phyloP scores from a whole-genome alignment of 2,113 vertebrate species.

The Bungarus multicinctus region DNA sequence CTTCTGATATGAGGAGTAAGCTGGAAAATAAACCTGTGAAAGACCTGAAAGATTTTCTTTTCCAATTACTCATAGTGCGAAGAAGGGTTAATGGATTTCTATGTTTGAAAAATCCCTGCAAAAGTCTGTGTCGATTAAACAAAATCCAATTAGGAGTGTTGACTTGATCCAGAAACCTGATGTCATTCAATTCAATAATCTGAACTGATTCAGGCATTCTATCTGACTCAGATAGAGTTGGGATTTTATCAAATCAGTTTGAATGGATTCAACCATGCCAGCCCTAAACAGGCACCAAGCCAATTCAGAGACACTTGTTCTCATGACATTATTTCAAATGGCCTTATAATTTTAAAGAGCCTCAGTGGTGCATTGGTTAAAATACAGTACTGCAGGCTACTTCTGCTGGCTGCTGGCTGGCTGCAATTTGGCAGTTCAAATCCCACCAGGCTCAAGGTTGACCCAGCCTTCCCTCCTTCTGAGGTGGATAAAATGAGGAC shows the following conservation, averaged over 20 bases:
- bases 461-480: no score
- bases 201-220: neutral
- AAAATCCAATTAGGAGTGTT: neutral
- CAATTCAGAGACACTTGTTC: neutral
- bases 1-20: neutral
- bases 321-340: neutral
- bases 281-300: neutral
- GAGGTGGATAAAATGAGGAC: no score
- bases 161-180: neutral
- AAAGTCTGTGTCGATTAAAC: neutral
- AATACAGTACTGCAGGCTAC: no score
- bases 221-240: neutral
- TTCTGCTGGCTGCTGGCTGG: no score
- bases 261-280: neutral
- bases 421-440: no score
- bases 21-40: neutral
- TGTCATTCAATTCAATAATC: neutral
- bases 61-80: neutral
- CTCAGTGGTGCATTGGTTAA: no score
- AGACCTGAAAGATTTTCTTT: neutral
- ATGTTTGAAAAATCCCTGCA: neutral
- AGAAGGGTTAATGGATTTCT: neutral
- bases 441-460: no score
- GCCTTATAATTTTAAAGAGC: neutral
- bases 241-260: neutral